Base-by-base conservation (phyloP, 2,888 invertebrate genomes). In the Trimorus sp. region DNA sequence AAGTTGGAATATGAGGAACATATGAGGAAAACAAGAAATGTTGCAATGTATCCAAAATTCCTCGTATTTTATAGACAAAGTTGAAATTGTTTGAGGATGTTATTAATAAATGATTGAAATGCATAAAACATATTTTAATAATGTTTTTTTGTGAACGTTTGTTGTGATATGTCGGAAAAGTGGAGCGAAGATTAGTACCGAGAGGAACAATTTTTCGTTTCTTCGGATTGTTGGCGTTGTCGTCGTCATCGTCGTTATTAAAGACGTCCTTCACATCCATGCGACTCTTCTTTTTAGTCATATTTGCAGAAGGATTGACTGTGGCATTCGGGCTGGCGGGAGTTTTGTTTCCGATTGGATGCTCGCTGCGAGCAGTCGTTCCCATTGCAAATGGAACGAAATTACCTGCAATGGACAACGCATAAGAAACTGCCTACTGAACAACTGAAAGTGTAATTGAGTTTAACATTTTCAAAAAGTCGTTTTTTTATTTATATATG, bases 251-350 rank as follows among this genome's bases (percentile, higher is more conserved):
- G 86, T 97, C 97, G 78, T 95, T 96, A 92, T 96, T 97, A 90
- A 97, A 97, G 4, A 97, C 97, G 88, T 96, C 96, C 84, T 96
- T 95, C 0, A 97, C 95, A 84, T 96, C 96, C 81, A 96, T 93
- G 7, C 91, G 91, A 58, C 88, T 89, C 90, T 96, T 96, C 92
- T 96, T 96, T 88, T 95, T 95, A 83, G 93, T 93, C 71, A 88
- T 88, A 86, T 86, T 89, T 0, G 88, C 59, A 42, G 88, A 89
- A 2, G 86, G 74, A 82, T 86, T 90, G 0, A 78, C 76, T 62
- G 86, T 77, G 5, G 89, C 69, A 56, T 87, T 88, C 14, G 91
- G 91, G 87, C 91, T 92, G 8, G 89, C 90, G 0, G 91, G 91
- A 8, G 91, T 91, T 85, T 92, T 91, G 65, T 89, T 89, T 69